A percentile compares a stretch with the other conserved stretches of the same genome.
phyloP scores from a whole-genome alignment of 2,888 invertebrate species.

The Chrysotoxum bicinctum region DNA sequence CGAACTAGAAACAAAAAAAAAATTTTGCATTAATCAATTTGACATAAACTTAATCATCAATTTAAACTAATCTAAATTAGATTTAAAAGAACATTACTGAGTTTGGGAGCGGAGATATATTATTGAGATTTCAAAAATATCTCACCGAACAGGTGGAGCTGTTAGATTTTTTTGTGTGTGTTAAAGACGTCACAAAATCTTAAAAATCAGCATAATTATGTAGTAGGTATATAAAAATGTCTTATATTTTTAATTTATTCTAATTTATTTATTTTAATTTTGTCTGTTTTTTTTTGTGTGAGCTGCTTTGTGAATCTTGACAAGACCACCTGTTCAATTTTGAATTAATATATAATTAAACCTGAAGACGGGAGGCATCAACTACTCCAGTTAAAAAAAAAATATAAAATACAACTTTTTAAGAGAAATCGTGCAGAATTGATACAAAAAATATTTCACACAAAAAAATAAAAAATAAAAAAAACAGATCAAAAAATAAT shows the following conservation, averaged over 20 bases:
- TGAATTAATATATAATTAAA: neutral
- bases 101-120: neutral
- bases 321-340: slow-evolving; percentile 25
- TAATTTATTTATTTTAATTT: slow-evolving; percentile 15
- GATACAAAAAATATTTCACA: slow-evolving; percentile 3
- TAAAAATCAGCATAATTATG: slow-evolving; percentile 16
- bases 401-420: neutral
- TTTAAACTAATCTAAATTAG: slow-evolving; percentile 23
- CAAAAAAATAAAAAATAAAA: neutral
- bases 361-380: neutral
- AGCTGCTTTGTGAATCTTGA: neutral
- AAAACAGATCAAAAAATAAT: neutral
- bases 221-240: neutral
- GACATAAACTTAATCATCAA: slow-evolving; percentile 57
- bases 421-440: slow-evolving; percentile 22
- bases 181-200: slow-evolving; percentile 7
- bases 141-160: slow-evolving; percentile 2
- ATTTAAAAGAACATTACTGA: slow-evolving; percentile 1
- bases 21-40: slow-evolving; percentile 57
- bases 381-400: slow-evolving; percentile 12
- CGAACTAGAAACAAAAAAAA: neutral
- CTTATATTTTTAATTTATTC: slow-evolving; percentile 16
- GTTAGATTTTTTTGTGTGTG: neutral
- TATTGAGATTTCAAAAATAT: neutral
- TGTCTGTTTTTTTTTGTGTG: neutral